Base-by-base conservation (phyloP, 2,797 vertebrate species). In the Microcaecilia unicolor region DNA sequence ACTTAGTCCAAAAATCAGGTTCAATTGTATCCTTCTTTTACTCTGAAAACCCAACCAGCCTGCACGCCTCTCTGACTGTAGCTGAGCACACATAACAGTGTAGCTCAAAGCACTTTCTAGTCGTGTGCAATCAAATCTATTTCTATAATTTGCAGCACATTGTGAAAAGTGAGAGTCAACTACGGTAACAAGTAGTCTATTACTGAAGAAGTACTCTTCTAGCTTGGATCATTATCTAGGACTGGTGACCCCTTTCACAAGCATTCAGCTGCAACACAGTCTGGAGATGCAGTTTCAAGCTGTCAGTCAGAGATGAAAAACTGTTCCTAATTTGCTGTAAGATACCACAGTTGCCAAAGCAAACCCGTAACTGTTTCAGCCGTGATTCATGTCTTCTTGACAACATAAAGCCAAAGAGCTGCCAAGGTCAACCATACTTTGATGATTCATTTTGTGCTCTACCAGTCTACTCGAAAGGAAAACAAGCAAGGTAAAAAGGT, bases 61-160 rank as follows among this genome's bases (percentile, higher is more conserved):
- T n/a, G n/a, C n/a, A n/a, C n/a, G n/a, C n/a, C n/a, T n/a, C n/a
- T n/a, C n/a, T n/a, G n/a, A n/a, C n/a, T n/a, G n/a, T n/a, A n/a
- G n/a, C n/a, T n/a, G n/a, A n/a, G n/a, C n/a, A n/a, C n/a, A n/a
- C n/a, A 22, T 34, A 23, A 31, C 23, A 41, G 9, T 13, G 17
- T 36, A 34, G 25, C 31, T 4, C 32, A 4, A 9, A 4, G n/a
- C 6, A 15, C 18, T 4, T 36, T 19, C 41, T 11, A 18, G 18
- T 26, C 18, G 2, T 22, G 64, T 54, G 60, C 64, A 57, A 61
- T 67, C 61, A 61, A 67, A 57, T 48, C 38, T n/a, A n/a, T n/a
- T 27, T 16, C 14, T 30, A 7, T 38, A 5, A 15, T 19, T 32
- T 15, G 2, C 2, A n/a, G 5, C 12, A 26, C n/a, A 8, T 6